Evolutionary conservation across 2,888 invertebrate genomes (phyloP), one percentile per base, ranked within the genome.

Genomic region (Tolmerus cingulatus): DNA sequence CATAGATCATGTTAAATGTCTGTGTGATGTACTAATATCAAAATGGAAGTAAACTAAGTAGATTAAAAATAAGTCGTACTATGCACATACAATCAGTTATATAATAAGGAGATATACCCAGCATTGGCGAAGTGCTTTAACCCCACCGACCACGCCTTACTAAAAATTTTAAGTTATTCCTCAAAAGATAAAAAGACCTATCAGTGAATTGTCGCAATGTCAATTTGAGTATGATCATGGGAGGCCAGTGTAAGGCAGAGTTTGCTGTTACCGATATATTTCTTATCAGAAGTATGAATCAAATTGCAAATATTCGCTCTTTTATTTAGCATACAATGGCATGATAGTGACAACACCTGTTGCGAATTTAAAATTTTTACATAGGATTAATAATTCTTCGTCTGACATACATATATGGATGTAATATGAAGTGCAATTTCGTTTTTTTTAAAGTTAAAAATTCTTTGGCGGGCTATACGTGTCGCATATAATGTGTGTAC

Each of bases 261-360:
- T 51, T 46, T n/a, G 19, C 9, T 51, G 79, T 51, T 79, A 79
- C 12, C 51, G 51, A 78, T 78, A 78, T 40, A 3, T 12, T 30
- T 7, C 27, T 79, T 51, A 79, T 79, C 79, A 51, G 9, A 46
- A 8, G 8, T 51, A 51, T 51, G 79, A 46, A 79, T 79, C 79
- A 79, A 79, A 40, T 79, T 27, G 79, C 51, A 37, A 84, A 27
- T 84, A 66, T n/a, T 37, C 16, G 27, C 37, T 12, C 37, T 37
- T 66, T 37, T 23, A 84, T 34, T 84, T 84, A 27, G 82, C 82
- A 84, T 84, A 84, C 82, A 84, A 84, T 84, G 82, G 37, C 57
- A 57, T 19, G 82, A 19, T 57, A n/a, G 23, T 37, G 19, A 37
- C 8, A n/a, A 37, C 40, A 66, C 66, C 34, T 66, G 82, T 84